These are phyloP conservation scores for Hydriomena furcata DNA, from an alignment of 2,888 invertebrate genomes.

Conservation along the genomic window DNA sequence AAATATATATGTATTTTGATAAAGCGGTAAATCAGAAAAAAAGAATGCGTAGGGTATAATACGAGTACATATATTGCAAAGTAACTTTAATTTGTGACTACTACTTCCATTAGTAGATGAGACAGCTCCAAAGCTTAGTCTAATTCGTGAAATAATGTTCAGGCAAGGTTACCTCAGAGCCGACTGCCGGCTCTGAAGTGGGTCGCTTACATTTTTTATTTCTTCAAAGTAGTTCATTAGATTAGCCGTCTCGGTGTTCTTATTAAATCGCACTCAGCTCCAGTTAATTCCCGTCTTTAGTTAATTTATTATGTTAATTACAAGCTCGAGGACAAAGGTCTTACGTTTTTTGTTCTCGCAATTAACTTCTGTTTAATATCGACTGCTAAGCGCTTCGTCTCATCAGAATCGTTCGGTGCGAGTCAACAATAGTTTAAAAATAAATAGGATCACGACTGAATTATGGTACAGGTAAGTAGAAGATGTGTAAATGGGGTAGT, in stretches of 20 bases:
- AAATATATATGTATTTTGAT: too few relatives aligned
- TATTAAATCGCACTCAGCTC: conserved; percentile 38
- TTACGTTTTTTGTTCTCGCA: conserved; percentile 33
- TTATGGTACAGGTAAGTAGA: too few relatives aligned
- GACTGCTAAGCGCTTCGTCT: conserved; percentile 1
- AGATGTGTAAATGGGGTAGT: too few relatives aligned
- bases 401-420: too few relatives aligned
- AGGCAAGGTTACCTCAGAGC: neutral
- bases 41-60: too few relatives aligned
- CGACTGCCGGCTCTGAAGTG: conserved; percentile 1
- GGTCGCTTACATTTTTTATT: conserved; percentile 25
- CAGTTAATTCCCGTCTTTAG: conserved; percentile 31
- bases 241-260: conserved; percentile 32
- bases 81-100: conserved; percentile 3
- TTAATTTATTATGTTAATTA: conserved; percentile 46
- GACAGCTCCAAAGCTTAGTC: conserved; percentile 12
- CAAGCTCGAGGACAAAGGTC: conserved; percentile 38
- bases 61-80: neutral
- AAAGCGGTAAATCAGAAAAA: too few relatives aligned
- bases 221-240: conserved; percentile 28
- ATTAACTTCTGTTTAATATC: conserved; percentile 26
- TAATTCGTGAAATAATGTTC: conserved; percentile 6
- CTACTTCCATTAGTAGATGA: conserved; percentile 18
- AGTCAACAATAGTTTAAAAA: too few relatives aligned
- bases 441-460: neutral